Base-by-base conservation (phyloP, 2,113 vertebrate species). In the Tricholaema leucomelas region DNA sequence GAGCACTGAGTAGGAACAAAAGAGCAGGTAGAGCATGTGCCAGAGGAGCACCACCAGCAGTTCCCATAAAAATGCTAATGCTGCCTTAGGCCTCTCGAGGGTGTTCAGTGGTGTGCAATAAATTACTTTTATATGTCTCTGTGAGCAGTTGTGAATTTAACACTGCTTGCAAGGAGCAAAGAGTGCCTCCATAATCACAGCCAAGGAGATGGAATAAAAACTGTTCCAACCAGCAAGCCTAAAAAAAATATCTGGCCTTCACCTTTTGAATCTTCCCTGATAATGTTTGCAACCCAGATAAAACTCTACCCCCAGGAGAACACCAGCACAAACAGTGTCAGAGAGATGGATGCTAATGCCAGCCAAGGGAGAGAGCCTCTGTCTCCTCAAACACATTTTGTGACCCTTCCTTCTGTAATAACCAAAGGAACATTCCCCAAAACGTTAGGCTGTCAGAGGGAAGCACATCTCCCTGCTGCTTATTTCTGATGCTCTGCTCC, bases 221-320 rank as follows among this genome's bases (percentile, higher is more conserved):
- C 17, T 4, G 2, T 88, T 82, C 52, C 84, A 73, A 38, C 35
- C 73, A 88, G 67, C 40, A 81, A 93, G 74, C 82, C 58, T 76
- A 63, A 88, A 94, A 88, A 88, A 40, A 15, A 67, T 87, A 80
- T 52, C 84, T 85, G 74, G 63, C 75, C 91, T 96, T 96, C 95
- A 85, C 67, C 59, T 94, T 92, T 87, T 61, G 66, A 72, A 18
- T 44, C 46, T 18, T 44, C 65, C 55, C 56, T 82, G 33, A 61
- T 73, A 85, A 85, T 70, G 33, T 81, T 18, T 89, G 85, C 70
- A 94, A 92, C 81, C 55, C 77, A 78, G 80, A 74, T 88, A 88
- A 94, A 88, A 12, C 48, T 69, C 50, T 44, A 25, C 14, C 78
- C 48, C 35, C 9, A 5, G 61, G 81, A 87, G 93, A 80, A 93